These are phyloP conservation scores for Ridgeia piscesae DNA, from an alignment of 1,140 invertebrate species.

Conservation along the genomic window DNA sequence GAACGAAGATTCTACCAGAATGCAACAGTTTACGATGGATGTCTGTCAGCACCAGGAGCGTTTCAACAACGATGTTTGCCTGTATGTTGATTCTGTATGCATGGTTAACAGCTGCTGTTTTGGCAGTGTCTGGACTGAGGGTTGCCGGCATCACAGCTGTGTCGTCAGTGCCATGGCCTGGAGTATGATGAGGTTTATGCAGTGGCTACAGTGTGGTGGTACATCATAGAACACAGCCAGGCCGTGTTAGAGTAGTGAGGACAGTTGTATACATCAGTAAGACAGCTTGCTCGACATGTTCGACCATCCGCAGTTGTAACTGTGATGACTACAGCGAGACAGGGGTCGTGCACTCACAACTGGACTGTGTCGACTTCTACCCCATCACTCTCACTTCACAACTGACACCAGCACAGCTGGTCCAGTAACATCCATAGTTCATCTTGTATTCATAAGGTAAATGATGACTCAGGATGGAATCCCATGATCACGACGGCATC, in stretches of 20 bases:
- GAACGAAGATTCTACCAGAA: conserved; percentile 6
- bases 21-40: neutral
- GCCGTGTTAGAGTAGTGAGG: neutral
- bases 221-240: neutral
- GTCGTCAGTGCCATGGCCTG: neutral
- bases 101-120: neutral
- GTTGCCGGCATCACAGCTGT: neutral
- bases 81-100: neutral
- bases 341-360: neutral
- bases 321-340: neutral
- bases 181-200: neutral
- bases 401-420: neutral
- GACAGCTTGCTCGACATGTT: neutral
- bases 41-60: neutral
- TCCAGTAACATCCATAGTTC: neutral
- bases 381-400: neutral
- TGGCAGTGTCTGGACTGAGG: neutral
- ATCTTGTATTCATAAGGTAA: neutral
- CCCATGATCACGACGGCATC: neutral
- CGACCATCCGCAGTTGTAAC: neutral
- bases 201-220: neutral
- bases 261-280: neutral
- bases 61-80: neutral
- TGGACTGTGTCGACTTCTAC: neutral
- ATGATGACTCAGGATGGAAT: neutral